These are phyloP conservation scores for Labeo rohita DNA, from an alignment of 2,113 vertebrate species.

Conservation along the genomic window DNA sequence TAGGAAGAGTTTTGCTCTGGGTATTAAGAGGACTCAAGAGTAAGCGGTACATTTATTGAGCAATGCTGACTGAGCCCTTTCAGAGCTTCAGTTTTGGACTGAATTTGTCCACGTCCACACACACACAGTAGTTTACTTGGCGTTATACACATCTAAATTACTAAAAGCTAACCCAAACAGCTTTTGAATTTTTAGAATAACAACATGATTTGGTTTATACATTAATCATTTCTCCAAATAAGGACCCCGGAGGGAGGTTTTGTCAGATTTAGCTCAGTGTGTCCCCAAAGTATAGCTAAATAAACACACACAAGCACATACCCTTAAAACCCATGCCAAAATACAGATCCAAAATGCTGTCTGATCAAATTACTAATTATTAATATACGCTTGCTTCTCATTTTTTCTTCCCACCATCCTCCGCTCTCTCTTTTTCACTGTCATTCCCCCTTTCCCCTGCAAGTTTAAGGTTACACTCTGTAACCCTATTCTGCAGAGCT, in stretches of 20 bases:
- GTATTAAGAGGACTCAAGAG: conserved; percentile 14
- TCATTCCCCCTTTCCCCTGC: conserved; percentile 10
- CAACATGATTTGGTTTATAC: background rate
- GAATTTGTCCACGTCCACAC: background rate
- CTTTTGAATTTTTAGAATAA: background rate
- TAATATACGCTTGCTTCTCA: conserved; percentile 15
- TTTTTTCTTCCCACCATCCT: background rate
- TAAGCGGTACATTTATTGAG: background rate
- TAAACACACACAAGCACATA: background rate
- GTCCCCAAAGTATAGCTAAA: conserved; percentile 1
- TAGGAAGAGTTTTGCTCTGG: conserved; percentile 10
- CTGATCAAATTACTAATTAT: conserved; percentile 45
- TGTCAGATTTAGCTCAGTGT: background rate
- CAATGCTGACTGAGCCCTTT: conserved; percentile 12
- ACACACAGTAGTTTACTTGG: background rate
- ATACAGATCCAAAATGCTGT: background rate
- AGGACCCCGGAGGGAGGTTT: background rate
- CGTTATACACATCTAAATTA: background rate
- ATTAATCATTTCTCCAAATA: background rate
- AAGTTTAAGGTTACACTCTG: conserved; percentile 40
- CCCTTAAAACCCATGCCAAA: background rate
- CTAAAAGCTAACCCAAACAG: background rate
- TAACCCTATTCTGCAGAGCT: conserved; percentile 44
- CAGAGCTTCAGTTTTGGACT: conserved; percentile 16
- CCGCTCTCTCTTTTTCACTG: background rate